Evolutionary conservation across 1,140 invertebrate species (phyloP), one percentile per base, ranked within the genome.

Genomic region (Drosophila tropicalis): DNA sequence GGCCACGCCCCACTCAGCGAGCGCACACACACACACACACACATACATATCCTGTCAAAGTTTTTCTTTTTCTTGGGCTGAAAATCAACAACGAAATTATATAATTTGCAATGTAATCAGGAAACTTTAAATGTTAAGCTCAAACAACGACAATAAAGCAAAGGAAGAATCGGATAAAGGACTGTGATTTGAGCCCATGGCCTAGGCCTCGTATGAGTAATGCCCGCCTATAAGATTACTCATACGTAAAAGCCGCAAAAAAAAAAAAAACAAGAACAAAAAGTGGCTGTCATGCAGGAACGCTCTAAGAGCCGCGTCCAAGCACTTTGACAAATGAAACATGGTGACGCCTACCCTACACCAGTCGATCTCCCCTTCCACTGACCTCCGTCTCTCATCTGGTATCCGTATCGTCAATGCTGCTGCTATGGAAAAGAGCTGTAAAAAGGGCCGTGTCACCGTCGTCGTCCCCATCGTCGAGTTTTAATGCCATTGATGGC

Each of bases 401-500:
- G 7, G 7, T 17, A 15, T 47, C 15, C 5, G 44, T 47, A 47
- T 47, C 15, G 44, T 12, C 17, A 54, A 44, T 57, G 17, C 70
- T 17, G 63, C 5, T 32, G 34, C 44, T n/a, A 57, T 75, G 76
- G 44, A 57, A 62, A 67, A 73, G 62, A 72, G 68, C 69, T 71
- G 79, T 72, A 83, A 76, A 76, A 89, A 83, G 67, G 70, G 62
- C 72, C 67, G 71, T 70, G 67, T 72, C 66, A 72, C 73, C 84
- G 71, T 64, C 84, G 71, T 64, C 68, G 77, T 29, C 29, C 29
- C 66, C 67, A 63, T 70, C 67, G 61, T 66, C 44, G 72, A 68
- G 84, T 83, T 87, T 87, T 89, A 89, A 90, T 89, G 84, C 80
- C 84, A 89, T 90, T 89, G 84, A 89, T 89, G 84, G 84, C 84